phyloP scores from a whole-genome alignment of 2,888 invertebrate species.

The Latrodectus hesperus region DNA sequence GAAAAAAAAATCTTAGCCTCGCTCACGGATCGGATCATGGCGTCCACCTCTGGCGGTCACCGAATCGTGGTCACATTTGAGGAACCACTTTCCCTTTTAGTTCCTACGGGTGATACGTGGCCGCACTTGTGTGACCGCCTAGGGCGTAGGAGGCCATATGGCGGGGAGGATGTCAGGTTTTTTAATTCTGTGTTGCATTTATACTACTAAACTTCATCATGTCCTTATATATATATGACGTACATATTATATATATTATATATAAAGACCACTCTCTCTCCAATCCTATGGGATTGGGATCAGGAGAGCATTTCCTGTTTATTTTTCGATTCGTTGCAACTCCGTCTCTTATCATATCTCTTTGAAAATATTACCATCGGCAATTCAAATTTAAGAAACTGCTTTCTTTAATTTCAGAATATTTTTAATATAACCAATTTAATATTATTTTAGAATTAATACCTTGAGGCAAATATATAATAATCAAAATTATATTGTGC shows the following conservation, averaged over 20 bases:
- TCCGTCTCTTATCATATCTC: too few species aligned
- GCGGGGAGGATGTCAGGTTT: slow-evolving; percentile 59
- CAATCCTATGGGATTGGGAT: slow-evolving; percentile 40
- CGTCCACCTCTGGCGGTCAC: slow-evolving; percentile 23
- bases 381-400: too few species aligned
- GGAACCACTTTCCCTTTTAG: slow-evolving; percentile 63
- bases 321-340: not conserved
- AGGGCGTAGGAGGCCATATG: slow-evolving; percentile 21
- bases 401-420: too few species aligned
- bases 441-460: too few species aligned
- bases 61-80: slow-evolving; percentile 65
- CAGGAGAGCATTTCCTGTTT: slow-evolving; percentile 43
- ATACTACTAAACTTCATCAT: slow-evolving; percentile 69
- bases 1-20: slow-evolving; percentile 33
- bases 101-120: slow-evolving; percentile 70
- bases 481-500: too few species aligned
- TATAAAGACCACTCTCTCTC: slow-evolving; percentile 57
- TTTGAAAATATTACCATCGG: too few species aligned
- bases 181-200: slow-evolving; percentile 69
- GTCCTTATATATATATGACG: slow-evolving; percentile 69
- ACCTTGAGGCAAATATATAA: too few species aligned
- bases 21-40: slow-evolving; percentile 55
- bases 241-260: slow-evolving; percentile 69
- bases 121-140: slow-evolving; percentile 17
- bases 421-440: too few species aligned